Base-by-base conservation (phyloP, 2,797 vertebrate genomes). In the Ctenosaura bakeri region DNA sequence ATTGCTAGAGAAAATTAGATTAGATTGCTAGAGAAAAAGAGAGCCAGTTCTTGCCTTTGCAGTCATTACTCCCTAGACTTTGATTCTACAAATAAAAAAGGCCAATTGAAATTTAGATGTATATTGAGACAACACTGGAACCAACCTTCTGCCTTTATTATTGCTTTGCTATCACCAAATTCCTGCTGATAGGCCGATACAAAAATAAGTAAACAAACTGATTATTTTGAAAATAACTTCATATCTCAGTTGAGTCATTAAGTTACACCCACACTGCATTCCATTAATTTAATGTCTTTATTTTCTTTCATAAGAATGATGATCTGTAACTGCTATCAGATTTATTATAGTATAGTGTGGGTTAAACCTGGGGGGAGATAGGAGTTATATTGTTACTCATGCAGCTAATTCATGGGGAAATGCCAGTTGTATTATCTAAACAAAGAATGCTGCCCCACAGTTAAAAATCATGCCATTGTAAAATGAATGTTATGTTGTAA, bases 191-290 rank as follows among this genome's bases (percentile, higher is more conserved):
- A 79, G 50, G 64, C 22, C 38, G 18, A 64, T 94, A 66, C 89
- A 92, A 79, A 93, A 90, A 84, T 84, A 84, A 90, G 84, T 54
- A 56, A 83, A 83, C 32, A 22, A 62, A n/a, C 59, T 29, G 20
- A 35, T 69, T 90, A 64, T 84, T 94, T 2, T 87, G 88, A 92
- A 88, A 88, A 85, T 86, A 88, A 24, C 46, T 80, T 91, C 46
- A 29, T 80, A 1, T 79, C 42, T 90, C 83, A 74, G 73, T 89
- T 0, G 0, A 83, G 89, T 8, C 89, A 88, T 50, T 42, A 91
- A 83, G 2, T 52, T 91, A 69, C 22, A 92, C 85, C 78, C 35
- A 50, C 83, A n/a, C 13, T 74, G 54, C 24, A 76, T 82, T 20
- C 83, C 42, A 32, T 90, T 91, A 90, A 91, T 90, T 71, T 88